Evolutionary conservation across 2,797 vertebrate species (phyloP), one percentile per base, ranked within the genome.

Genomic region (Knipowitschia caucasica): DNA sequence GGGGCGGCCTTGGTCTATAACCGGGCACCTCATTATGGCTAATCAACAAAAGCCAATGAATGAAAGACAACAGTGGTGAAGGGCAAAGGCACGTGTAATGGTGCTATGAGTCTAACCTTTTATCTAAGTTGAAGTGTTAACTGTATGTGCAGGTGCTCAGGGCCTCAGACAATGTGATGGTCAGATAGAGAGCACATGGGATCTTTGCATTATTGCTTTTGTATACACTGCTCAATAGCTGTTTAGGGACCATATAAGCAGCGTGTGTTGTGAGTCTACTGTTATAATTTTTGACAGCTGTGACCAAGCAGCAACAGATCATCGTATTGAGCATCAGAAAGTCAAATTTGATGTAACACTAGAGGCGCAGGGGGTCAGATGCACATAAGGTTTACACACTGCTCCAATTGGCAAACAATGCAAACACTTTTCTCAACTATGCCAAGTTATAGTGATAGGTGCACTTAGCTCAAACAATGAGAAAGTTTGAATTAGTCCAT

Each of bases 1-100:
- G 58, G 71, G 65, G 53, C 50, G 52, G 79, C 74, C 73, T 54
- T 18, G 69, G 65, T 81, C 75, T 80, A 49, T 58, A 57, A 60
- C 67, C 75, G 82, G 64, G 82, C 69, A 71, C 76, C 82, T 86
- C 81, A 86, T 91, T 87, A 87, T 73, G 58, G 81, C 69, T 84
- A 81, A 88, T 89, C 86, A 90, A 84, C 84, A 85, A 81, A 86
- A 83, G 82, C 62, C 64, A 71, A 75, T 58, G 68, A 80, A 85
- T 78, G 55, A 82, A 85, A 79, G 80, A 75, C 71, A 83, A 81
- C 71, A 78, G 59, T 53, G 64, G 59, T 53, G 64, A 71, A 73
- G 75, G 71, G 75, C 78, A 75, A 77, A 71, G 24, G 35, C 64
- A 63, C 55, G 73, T 75, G 57, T 63, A 45, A 72, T 64, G 63